A percentile compares a stretch with the other conserved stretches of the same genome.
Conservation (phyloP, 2,888 invertebrate genomes). For the Odontomyia ornata region DNA sequence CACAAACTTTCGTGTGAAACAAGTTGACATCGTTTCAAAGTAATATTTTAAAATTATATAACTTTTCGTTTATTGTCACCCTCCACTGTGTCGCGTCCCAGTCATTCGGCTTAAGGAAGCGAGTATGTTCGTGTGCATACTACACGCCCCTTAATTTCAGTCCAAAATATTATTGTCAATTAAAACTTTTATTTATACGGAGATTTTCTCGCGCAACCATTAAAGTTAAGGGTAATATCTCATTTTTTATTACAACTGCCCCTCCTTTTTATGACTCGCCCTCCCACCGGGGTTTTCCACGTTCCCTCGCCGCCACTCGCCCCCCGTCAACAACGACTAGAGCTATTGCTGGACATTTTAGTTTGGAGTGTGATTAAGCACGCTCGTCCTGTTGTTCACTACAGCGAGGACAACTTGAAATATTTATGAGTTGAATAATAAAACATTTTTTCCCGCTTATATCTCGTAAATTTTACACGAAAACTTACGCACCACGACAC, state of each 20-base stretch:
- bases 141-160: slow-evolving; percentile 26
- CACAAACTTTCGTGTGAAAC: neutral
- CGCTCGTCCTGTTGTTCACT: slow-evolving; percentile 21
- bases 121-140: neutral
- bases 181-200: slow-evolving; percentile 41
- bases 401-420: neutral
- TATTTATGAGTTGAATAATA: slow-evolving; percentile 44
- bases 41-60: slow-evolving; percentile 4
- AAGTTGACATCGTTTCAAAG: neutral
- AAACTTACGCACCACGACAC: slow-evolving; percentile 10
- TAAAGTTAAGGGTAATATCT: slow-evolving; percentile 23
- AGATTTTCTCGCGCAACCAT: slow-evolving; percentile 31
- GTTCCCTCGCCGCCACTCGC: neutral
- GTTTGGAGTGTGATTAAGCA: neutral
- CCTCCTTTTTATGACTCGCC: neutral
- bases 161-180: slow-evolving; percentile 29
- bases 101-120: too few species aligned
- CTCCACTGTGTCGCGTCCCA: too few species aligned
- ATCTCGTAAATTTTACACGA: slow-evolving; percentile 39
- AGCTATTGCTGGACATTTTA: neutral
- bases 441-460: slow-evolving; percentile 37
- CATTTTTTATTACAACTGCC: slow-evolving; percentile 16
- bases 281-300: neutral
- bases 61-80: neutral
- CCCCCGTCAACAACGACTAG: neutral